A percentile compares a stretch with the other conserved stretches of the same genome.
phyloP scores from a whole-genome alignment of 1,140 invertebrate genomes.

The Dysdera silvatica region DNA sequence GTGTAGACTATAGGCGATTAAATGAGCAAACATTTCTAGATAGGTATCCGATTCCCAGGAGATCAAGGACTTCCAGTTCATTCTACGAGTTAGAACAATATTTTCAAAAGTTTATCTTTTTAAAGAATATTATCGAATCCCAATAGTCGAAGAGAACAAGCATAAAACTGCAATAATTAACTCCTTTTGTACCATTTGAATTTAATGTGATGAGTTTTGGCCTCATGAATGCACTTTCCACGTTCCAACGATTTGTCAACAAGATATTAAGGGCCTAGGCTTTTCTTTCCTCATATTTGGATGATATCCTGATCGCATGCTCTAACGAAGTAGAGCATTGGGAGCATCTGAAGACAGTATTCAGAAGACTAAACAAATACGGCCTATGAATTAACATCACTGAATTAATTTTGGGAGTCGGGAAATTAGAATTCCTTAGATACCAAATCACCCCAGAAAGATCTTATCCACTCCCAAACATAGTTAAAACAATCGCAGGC shows the following conservation, averaged over 20 bases:
- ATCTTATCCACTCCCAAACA: background rate
- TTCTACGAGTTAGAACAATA: constrained; percentile 30
- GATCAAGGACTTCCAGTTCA: constrained; percentile 28
- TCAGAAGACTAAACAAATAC: constrained; percentile 37
- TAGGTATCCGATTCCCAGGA: no score
- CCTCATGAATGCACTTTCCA: constrained; percentile 10
- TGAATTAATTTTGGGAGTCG: constrained; percentile 15
- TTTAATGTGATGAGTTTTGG: constrained; percentile 26
- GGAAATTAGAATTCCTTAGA: constrained; percentile 18
- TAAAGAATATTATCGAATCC: constrained; percentile 32
- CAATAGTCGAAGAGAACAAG: constrained; percentile 36
- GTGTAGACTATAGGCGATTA: no score
- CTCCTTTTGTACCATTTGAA: constrained; percentile 25
- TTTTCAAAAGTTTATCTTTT: constrained; percentile 16
- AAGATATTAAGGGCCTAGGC: background rate
- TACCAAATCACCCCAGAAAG: background rate
- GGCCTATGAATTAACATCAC: constrained; percentile 37
- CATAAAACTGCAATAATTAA: constrained; percentile 35
- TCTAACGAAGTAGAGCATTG: constrained; percentile 38
- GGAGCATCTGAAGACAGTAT: constrained; percentile 39
- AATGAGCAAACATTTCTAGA: no score
- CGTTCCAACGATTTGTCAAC: constrained; percentile 24
- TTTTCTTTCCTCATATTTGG: background rate
- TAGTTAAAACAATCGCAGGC: constrained; percentile 18
- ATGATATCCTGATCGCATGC: constrained; percentile 45